phyloP scores from a whole-genome alignment of 2,888 invertebrate genomes.

The Hecatera dysodea region DNA sequence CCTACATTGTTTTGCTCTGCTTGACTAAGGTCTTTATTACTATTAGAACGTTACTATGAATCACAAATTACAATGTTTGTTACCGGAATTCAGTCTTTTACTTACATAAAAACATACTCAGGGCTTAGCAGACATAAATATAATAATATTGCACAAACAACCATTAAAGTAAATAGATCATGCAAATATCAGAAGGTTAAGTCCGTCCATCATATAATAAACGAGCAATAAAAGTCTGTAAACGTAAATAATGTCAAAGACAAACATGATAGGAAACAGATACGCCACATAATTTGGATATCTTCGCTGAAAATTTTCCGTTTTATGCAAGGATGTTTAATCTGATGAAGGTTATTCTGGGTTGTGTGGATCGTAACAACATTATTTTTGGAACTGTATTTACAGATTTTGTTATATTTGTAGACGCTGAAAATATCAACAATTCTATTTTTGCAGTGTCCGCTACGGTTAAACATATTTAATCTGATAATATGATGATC shows the following conservation, averaged over 20 bases:
- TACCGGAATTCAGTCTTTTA: slow-evolving; percentile 23
- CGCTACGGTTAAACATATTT: background rate
- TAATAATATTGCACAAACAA: slow-evolving; percentile 43
- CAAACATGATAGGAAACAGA: slow-evolving; percentile 50
- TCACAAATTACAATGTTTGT: slow-evolving; percentile 29
- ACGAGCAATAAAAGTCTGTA: slow-evolving; percentile 50
- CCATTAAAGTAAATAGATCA: slow-evolving; percentile 48
- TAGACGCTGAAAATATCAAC: slow-evolving; percentile 1
- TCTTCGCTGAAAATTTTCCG: slow-evolving; percentile 46
- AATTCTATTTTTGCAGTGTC: slow-evolving; percentile 10
- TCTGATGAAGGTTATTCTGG: slow-evolving; percentile 47
- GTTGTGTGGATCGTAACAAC: slow-evolving; percentile 23
- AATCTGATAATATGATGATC: background rate
- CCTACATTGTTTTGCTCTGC: background rate
- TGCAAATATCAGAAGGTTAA: slow-evolving; percentile 51
- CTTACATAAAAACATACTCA: slow-evolving; percentile 26
- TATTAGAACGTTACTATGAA: slow-evolving; percentile 8
- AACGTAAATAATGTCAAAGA: slow-evolving; percentile 55
- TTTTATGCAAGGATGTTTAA: slow-evolving; percentile 40
- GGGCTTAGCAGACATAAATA: slow-evolving; percentile 20
- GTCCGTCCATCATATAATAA: slow-evolving; percentile 30
- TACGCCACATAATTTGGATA: slow-evolving; percentile 26
- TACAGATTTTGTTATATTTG: slow-evolving; percentile 12
- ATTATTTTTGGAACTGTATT: slow-evolving; percentile 28
- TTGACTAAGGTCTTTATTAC: background rate